Conservation (phyloP, 2,888 invertebrate species). For the Drosophila paucipuncta region DNA sequence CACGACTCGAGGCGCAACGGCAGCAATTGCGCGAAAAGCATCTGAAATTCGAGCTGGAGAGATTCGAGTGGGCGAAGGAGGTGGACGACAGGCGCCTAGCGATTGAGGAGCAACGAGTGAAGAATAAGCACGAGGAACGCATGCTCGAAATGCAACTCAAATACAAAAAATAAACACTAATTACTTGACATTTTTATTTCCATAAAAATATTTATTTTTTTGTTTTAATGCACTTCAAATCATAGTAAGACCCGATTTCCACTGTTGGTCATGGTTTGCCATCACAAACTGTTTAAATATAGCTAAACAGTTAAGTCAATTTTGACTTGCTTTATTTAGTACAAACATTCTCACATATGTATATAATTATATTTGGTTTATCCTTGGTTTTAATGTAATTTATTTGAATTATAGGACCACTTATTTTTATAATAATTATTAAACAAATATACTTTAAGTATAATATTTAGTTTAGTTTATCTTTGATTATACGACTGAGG, state of each 20-base stretch:
- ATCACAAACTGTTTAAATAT: background rate
- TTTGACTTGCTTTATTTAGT: background rate
- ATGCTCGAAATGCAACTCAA: conserved; percentile 11
- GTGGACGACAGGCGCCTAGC: conserved; percentile 1
- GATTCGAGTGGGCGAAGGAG: conserved; percentile 7
- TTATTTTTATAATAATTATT: background rate
- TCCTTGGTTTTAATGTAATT: background rate
- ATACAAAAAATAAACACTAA: background rate
- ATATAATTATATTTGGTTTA: background rate
- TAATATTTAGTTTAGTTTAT: background rate
- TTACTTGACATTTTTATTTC: background rate
- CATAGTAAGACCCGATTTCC: background rate
- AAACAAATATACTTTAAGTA: background rate
- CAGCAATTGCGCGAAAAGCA: background rate
- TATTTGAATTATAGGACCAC: background rate
- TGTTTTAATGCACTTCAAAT: conserved; percentile 1
- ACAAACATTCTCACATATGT: background rate
- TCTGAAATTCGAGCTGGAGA: conserved; percentile 5
- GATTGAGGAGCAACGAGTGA: conserved; percentile 9
- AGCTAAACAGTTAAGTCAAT: background rate
- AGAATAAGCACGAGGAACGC: conserved; percentile 5
- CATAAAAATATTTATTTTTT: background rate
- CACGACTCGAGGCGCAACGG: conserved; percentile 1
- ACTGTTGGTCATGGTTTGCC: conserved; percentile 3
- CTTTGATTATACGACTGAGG: background rate